Evolutionary conservation across 2,888 invertebrate species (phyloP).

Genomic region (Neoitamus cyanurus): DNA sequence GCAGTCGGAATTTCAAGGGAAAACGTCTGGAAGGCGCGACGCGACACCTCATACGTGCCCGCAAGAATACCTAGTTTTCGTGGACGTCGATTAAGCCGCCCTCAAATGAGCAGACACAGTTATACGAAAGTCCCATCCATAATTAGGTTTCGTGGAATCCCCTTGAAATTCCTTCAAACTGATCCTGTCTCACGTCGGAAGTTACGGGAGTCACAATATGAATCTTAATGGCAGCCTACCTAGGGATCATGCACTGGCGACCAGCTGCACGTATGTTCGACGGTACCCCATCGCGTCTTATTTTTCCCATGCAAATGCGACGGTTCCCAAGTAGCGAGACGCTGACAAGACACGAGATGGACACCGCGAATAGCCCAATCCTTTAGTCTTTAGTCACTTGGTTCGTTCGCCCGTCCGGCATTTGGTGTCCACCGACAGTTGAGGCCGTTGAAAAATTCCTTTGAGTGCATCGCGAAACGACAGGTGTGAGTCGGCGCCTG

Average conservation of each 20-base stretch:
- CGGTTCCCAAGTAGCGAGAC: background rate
- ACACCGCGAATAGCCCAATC: conserved; percentile 22
- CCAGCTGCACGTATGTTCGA: conserved; percentile 25
- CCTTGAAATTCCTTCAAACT: conserved; percentile 47
- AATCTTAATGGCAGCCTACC: conserved; percentile 55
- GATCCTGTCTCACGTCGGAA: conserved; percentile 56
- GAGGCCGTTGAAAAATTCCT: conserved; percentile 52
- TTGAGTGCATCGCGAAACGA: conserved; percentile 55
- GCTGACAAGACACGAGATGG: conserved; percentile 43
- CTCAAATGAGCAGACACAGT: conserved; percentile 48
- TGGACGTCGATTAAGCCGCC: background rate
- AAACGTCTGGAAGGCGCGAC: background rate
- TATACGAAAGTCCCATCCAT: conserved; percentile 51
- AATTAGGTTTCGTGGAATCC: conserved; percentile 52
- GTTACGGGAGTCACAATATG: conserved; percentile 54
- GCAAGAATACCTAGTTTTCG: background rate
- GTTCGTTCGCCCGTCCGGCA: conserved; percentile 18
- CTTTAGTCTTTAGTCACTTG: background rate
- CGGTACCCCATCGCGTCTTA: background rate
- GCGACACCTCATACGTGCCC: background rate
- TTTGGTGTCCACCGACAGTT: conserved; percentile 29
- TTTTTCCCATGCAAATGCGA: conserved; percentile 49
- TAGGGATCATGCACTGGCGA: conserved; percentile 4
- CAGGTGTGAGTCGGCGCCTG: conserved; percentile 57
- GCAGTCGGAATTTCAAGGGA: background rate